These are phyloP conservation scores for Mionectes olivaceus DNA, from an alignment of 2,797 vertebrate species.

Conservation along the genomic window DNA sequence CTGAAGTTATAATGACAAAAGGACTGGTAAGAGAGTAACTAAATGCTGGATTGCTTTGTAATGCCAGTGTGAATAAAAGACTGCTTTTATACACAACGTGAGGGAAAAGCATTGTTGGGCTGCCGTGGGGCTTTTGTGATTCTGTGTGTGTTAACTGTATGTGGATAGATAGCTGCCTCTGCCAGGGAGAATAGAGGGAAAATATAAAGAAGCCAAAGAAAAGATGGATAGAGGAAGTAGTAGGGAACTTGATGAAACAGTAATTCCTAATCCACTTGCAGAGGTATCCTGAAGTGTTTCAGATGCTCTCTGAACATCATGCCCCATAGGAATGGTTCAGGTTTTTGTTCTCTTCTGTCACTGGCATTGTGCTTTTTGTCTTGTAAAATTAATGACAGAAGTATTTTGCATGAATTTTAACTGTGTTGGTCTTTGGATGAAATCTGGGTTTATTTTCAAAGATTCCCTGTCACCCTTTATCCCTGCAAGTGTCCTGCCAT, in stretches of 20 bases:
- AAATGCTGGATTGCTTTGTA: conserved; percentile 13
- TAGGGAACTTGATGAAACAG: conserved; percentile 9
- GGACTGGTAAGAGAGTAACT: conserved; percentile 7
- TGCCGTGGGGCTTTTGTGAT: background rate
- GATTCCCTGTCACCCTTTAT: background rate
- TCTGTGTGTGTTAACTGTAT: background rate
- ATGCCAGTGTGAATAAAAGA: background rate
- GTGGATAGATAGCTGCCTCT: background rate
- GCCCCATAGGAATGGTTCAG: background rate
- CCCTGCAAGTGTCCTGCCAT: background rate
- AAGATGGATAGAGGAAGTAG: background rate
- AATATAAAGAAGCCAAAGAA: background rate
- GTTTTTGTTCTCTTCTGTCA: background rate
- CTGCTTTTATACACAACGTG: background rate
- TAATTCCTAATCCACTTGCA: background rate
- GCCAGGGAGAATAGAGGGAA: background rate
- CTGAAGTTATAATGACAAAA: conserved; percentile 20
- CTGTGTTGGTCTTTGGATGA: background rate
- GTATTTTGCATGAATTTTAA: background rate
- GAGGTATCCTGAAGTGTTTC: background rate
- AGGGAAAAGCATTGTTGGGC: background rate
- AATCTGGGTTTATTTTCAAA: background rate
- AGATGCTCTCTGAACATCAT: background rate
- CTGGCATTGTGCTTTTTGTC: background rate
- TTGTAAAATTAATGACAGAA: background rate